Percentiles rank a stretch among this genome's conserved stretches.
Evolutionary conservation across 2,797 vertebrate genomes (phyloP).

Genomic region (Macropodus opercularis): DNA sequence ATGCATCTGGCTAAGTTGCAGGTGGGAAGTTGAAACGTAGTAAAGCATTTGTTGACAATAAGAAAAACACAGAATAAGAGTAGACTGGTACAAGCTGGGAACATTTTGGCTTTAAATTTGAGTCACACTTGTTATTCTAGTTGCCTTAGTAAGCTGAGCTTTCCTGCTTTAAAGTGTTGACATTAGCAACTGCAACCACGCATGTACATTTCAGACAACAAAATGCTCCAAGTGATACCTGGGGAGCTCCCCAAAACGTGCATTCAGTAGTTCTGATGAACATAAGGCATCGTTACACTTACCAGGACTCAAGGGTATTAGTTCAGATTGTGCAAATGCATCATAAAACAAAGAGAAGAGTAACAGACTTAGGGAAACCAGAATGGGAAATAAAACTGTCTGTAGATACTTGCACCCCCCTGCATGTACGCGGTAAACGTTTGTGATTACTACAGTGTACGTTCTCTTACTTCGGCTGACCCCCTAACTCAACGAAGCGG

Average conservation of each 20-base stretch:
- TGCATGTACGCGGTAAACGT: conserved; percentile 79
- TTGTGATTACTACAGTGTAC: conserved; percentile 63
- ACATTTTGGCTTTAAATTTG: neutral
- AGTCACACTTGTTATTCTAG: neutral
- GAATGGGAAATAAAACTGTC: conserved; percentile 44
- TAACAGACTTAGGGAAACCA: conserved; percentile 49
- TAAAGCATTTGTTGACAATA: neutral
- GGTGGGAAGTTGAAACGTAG: neutral
- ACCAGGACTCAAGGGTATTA: conserved; percentile 77
- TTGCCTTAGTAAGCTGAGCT: neutral
- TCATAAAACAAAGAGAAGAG: conserved; percentile 63
- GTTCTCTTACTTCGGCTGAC: conserved; percentile 56
- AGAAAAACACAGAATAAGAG: neutral
- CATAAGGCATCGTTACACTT: conserved; percentile 89
- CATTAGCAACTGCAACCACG: conserved; percentile 75
- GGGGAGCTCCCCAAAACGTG: conserved; percentile 66
- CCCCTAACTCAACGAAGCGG: conserved; percentile 65
- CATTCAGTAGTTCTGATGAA: conserved; percentile 86
- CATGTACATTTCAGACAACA: conserved; percentile 69
- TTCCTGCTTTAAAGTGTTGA: conserved; percentile 49
- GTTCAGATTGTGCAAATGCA: conserved; percentile 82
- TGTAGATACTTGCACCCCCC: conserved; percentile 68
- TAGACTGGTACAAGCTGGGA: neutral
- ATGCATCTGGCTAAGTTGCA: neutral
- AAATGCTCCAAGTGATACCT: conserved; percentile 73